A percentile compares a stretch with the other conserved stretches of the same genome.
phyloP scores from a whole-genome alignment of 2,797 vertebrate species.

The Lacerta agilis region DNA sequence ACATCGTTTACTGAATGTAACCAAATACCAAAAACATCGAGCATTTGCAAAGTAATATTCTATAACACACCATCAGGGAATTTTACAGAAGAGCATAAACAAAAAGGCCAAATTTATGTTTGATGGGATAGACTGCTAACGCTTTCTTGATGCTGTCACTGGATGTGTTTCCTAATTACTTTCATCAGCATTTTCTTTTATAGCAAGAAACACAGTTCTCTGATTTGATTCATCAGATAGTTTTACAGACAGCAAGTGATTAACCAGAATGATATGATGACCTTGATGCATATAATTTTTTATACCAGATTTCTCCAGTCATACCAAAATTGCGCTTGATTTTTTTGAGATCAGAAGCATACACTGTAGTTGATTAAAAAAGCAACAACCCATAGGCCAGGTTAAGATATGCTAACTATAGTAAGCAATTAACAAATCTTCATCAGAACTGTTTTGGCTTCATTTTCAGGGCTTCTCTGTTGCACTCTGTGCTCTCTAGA shows the following conservation, averaged over 20 bases:
- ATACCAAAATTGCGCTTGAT: not conserved
- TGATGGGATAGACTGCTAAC: not conserved
- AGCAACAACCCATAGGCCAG: not conserved
- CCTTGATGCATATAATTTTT: not conserved
- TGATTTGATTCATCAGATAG: not conserved
- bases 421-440: not conserved
- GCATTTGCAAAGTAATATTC: not conserved
- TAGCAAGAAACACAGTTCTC: not conserved
- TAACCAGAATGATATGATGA: not conserved
- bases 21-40: not conserved
- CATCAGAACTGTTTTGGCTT: not conserved
- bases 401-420: not conserved
- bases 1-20: not conserved
- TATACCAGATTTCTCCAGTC: not conserved
- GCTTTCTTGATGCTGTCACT: not conserved
- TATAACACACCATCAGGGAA: not conserved
- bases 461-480: not conserved
- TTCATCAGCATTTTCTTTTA: not conserved
- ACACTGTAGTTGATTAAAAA: not conserved
- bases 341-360: not conserved
- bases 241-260: not conserved
- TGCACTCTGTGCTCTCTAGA: not conserved
- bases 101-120: not conserved
- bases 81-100: not conserved
- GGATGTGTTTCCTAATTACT: not conserved